A percentile compares a stretch with the other conserved stretches of the same genome.
Conservation (phyloP, 1,140 invertebrate species). For the Lepidurus couesii region DNA sequence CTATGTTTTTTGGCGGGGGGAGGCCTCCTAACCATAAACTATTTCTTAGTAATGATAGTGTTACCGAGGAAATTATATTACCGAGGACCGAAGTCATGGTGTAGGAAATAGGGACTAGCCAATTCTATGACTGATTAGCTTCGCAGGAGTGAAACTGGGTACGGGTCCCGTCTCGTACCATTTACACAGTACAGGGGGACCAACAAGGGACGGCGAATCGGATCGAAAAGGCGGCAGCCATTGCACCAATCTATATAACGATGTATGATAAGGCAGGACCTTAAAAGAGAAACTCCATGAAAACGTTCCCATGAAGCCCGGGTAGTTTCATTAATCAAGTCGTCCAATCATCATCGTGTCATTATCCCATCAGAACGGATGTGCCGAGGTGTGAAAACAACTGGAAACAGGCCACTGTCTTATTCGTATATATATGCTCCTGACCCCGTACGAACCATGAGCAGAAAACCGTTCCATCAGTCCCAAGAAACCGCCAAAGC, state of each 20-base stretch:
- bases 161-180: not conserved
- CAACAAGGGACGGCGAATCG: constrained; percentile 17
- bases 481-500: not conserved
- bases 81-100: not conserved
- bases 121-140: constrained; percentile 14
- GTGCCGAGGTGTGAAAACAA: constrained; percentile 10
- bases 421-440: not conserved
- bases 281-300: not conserved
- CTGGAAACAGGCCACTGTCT: constrained; percentile 20
- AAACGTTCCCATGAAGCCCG: constrained; percentile 8
- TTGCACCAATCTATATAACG: constrained; percentile 19
- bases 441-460: not conserved
- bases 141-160: not conserved
- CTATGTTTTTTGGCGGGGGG: not conserved
- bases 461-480: not conserved
- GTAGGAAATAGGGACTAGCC: not conserved
- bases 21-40: constrained; percentile 1
- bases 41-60: not conserved
- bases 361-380: constrained; percentile 19
- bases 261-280: constrained; percentile 13
- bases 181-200: not conserved
- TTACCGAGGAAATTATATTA: constrained; percentile 16
- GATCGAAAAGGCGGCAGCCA: not conserved
- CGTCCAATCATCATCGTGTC: constrained; percentile 21
- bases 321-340: not conserved